A percentile compares a stretch with the other conserved stretches of the same genome.
These are phyloP conservation scores for Amblyteles armatorius DNA, from an alignment of 2,888 invertebrate genomes.

Conservation along the genomic window DNA sequence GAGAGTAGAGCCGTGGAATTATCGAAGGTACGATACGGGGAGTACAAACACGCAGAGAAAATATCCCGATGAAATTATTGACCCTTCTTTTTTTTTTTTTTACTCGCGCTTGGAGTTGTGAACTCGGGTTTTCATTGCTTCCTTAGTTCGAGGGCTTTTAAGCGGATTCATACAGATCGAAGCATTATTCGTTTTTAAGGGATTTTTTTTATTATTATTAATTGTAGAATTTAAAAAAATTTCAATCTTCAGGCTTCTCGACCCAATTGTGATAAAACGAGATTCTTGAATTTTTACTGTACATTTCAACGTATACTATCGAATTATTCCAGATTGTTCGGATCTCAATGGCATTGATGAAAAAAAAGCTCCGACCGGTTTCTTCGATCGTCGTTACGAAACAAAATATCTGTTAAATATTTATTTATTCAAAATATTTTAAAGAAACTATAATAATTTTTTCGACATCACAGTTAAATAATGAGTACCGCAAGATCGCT, in stretches of 20 bases:
- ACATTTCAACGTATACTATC: neutral
- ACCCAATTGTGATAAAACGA: neutral
- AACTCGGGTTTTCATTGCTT: neutral
- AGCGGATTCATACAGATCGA: too few relatives aligned
- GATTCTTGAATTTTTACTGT: neutral
- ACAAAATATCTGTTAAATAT: too few relatives aligned
- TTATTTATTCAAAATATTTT: neutral
- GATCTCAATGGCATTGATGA: too few relatives aligned
- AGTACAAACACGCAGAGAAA: constrained; percentile 29
- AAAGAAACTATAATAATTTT: neutral
- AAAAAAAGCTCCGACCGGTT: too few relatives aligned
- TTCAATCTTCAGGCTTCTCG: too few relatives aligned
- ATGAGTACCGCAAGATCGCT: neutral
- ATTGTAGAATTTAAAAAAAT: neutral
- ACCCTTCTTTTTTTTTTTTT: constrained; percentile 23
- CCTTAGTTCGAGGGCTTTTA: neutral
- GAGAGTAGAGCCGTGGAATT: constrained; percentile 28
- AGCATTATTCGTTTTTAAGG: too few relatives aligned
- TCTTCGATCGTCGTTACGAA: too few relatives aligned
- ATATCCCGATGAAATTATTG: constrained; percentile 22
- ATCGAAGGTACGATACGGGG: constrained; percentile 27
- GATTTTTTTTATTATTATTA: neutral
- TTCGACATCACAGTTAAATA: neutral
- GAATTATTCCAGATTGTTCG: too few relatives aligned
- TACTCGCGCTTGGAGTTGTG: neutral